Evolutionary conservation across 2,113 vertebrate genomes (phyloP), one percentile per base, ranked within the genome.

Genomic region (Hepsetus odoe): DNA sequence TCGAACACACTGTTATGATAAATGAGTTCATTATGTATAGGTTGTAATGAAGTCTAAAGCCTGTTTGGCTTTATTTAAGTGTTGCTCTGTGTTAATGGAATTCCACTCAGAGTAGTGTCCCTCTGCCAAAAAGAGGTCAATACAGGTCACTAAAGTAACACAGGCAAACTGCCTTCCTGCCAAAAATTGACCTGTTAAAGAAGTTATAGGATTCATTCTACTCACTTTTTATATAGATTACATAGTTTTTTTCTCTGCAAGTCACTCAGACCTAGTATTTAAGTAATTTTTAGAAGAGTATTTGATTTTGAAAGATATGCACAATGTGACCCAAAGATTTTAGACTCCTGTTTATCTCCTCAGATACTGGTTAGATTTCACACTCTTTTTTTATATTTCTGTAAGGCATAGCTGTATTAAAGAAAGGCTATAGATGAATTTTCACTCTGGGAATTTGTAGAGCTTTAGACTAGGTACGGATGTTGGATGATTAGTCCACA

Each of bases 21-120:
- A 84, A 86, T 80, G 46, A 87, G 72, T 83, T 76, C 61, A 83
- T 82, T 82, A 85, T 86, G 76, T 86, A 83, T 76, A 72, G 80
- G 59, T 76, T 75, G 85, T 88, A 88, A 87, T 83, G 79, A 84
- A 69, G 72, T 30, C 40, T 75, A 81, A 80, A 80, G 82, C 74
- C n/a, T 72, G 83, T 77, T 69, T 73, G 79, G 84, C 77, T 85
- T 80, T 73, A 68, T 85, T 80, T 82, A 84, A 84, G 51, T 51
- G 40, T 71, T 33, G 69, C 72, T 72, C 40, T 72, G 85, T 72
- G 65, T 80, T 70, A 78, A 46, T 51, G 30, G 61, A 77, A 55
- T 82, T 84, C 78, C 46, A 61, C 22, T 28, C 20, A 2, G 8
- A 58, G 12, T 56, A 61, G 66, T 76, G 85, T 87, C 85, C 80